Evolutionary conservation across 2,113 vertebrate species (phyloP).

Genomic region (Platycercus adscitus): DNA sequence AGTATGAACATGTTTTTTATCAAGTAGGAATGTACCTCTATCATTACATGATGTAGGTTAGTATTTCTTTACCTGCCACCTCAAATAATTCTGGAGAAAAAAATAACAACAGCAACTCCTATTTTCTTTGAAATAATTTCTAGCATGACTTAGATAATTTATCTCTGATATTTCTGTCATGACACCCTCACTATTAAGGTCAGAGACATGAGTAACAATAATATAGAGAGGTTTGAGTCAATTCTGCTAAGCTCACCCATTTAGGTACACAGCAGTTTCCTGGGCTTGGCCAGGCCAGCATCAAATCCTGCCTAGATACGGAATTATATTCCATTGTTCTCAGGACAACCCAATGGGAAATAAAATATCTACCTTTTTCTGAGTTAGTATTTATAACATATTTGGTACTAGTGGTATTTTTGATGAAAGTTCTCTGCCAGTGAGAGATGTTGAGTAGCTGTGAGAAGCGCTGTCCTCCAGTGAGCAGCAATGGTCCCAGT

Average conservation of each 20-base stretch:
- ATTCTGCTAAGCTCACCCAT: not conserved
- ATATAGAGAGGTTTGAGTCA: not conserved
- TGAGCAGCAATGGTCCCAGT: fast-evolving
- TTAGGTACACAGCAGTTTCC: not conserved
- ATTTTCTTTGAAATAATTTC: not conserved
- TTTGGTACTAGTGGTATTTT: not conserved
- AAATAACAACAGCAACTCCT: not conserved
- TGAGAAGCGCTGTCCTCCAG: not conserved
- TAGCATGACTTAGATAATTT: not conserved
- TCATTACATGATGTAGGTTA: not conserved
- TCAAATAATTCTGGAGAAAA: not conserved
- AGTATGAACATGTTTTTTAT: fast-evolving
- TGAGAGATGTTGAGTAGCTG: not conserved
- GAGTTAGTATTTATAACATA: not conserved
- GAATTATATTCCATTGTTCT: not conserved
- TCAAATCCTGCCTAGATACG: not conserved
- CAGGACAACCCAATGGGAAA: not conserved
- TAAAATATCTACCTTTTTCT: not conserved
- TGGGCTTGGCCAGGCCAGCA: not conserved
- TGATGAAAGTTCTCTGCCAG: not conserved
- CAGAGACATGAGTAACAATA: not conserved
- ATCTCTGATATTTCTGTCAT: not conserved
- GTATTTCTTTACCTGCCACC: not conserved
- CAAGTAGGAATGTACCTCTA: not conserved
- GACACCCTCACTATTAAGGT: not conserved